Conservation (phyloP, 2,113 vertebrate species). For the Pluvialis apricaria region DNA sequence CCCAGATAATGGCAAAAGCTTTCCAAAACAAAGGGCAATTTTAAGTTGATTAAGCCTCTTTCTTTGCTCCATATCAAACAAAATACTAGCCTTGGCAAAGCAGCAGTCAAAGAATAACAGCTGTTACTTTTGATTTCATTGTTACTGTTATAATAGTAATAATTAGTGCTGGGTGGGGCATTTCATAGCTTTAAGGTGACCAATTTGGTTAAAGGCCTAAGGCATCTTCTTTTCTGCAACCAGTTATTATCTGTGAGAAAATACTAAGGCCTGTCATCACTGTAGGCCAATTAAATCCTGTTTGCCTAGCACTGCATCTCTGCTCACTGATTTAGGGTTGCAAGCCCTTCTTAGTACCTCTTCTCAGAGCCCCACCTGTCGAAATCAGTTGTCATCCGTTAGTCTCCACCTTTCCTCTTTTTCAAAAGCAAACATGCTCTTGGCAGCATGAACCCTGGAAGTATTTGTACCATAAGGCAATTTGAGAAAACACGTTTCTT, state of each 20-base stretch:
- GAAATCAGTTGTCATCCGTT: not conserved
- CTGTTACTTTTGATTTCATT: conserved; percentile 29
- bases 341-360: not conserved
- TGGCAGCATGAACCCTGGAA: not conserved
- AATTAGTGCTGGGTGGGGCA: conserved; percentile 28
- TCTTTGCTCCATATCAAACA: not conserved
- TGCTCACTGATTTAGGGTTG: not conserved
- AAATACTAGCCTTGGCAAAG: not conserved
- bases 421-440: not conserved
- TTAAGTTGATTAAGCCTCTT: not conserved
- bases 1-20: not conserved
- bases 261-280: not conserved
- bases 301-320: not conserved
- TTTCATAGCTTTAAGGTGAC: conserved; percentile 45
- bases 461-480: not conserved
- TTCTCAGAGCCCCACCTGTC: not conserved
- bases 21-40: not conserved
- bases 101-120: not conserved
- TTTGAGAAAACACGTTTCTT: not conserved
- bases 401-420: not conserved
- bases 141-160: conserved; percentile 22
- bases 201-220: conserved; percentile 2
- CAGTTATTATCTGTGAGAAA: conserved; percentile 47
- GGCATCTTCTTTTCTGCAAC: conserved; percentile 39
- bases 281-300: not conserved